Evolutionary conservation across 1,140 invertebrate species (phyloP).

Genomic region (Parasteatoda tepidariorum): DNA sequence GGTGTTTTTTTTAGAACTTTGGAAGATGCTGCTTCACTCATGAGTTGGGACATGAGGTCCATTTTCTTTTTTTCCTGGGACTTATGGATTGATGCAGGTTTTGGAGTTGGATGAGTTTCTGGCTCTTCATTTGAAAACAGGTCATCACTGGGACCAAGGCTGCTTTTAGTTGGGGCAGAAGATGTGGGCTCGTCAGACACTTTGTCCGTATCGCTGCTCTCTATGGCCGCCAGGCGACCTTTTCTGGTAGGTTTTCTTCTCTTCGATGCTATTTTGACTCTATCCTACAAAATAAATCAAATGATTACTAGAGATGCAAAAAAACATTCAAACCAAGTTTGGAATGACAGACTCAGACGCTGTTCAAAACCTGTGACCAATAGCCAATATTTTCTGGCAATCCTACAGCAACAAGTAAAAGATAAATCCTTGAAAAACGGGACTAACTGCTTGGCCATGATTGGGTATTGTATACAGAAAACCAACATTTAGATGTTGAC

Average conservation of each 20-base stretch:
- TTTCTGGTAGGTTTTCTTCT: constrained; percentile 30
- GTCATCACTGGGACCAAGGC: background rate
- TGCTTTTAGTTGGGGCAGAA: background rate
- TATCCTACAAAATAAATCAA: background rate
- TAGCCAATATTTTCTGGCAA: no score
- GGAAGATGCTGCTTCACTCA: constrained; percentile 29
- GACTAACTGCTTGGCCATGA: no score
- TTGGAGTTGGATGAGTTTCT: background rate
- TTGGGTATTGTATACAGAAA: no score
- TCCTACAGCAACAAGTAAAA: no score
- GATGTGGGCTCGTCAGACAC: background rate
- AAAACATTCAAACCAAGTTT: no score
- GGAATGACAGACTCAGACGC: no score
- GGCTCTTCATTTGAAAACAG: background rate
- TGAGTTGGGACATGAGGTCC: constrained; percentile 44
- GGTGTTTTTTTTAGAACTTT: constrained; percentile 2
- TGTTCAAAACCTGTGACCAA: no score
- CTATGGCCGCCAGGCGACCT: constrained; percentile 28
- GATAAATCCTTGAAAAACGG: no score
- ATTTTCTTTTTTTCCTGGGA: constrained; percentile 48
- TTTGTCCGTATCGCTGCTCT: constrained; percentile 5
- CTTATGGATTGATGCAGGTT: background rate
- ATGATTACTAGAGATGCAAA: background rate
- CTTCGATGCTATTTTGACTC: constrained; percentile 20
- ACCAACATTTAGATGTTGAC: no score